Conservation (phyloP, 2,113 vertebrate species). For the Cathartes aura region DNA sequence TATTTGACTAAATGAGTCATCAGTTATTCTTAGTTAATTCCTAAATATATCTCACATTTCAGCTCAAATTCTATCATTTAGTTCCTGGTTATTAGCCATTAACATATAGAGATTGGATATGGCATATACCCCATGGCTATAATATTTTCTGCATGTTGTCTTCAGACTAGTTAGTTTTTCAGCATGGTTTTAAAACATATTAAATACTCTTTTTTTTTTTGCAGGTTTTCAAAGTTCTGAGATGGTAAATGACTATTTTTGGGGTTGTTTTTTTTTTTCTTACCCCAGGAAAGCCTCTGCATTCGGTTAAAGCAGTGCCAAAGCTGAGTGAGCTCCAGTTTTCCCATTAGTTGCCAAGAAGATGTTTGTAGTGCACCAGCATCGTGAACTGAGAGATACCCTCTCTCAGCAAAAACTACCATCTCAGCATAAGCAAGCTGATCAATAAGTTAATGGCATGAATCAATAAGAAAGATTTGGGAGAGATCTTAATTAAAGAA, state of each 20-base stretch:
- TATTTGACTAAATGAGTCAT: background rate
- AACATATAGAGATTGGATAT: background rate
- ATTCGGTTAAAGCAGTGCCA: background rate
- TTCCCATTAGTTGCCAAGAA: background rate
- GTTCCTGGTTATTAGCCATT: background rate
- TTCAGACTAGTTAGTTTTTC: background rate
- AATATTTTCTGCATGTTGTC: background rate
- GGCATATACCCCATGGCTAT: background rate
- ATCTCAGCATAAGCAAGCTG: conserved; percentile 80
- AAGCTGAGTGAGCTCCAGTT: background rate
- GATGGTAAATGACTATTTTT: background rate
- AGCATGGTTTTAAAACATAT: background rate
- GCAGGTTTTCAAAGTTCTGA: background rate
- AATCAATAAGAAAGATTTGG: conserved; percentile 89
- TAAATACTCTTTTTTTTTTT: background rate
- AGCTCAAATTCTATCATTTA: background rate
- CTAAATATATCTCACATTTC: background rate
- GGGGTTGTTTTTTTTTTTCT: too few species aligned
- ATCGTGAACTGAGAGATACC: background rate
- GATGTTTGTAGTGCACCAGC: background rate
- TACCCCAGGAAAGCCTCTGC: background rate
- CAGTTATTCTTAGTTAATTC: background rate
- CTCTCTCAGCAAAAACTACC: conserved; percentile 69
- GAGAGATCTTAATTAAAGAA: conserved; percentile 96
- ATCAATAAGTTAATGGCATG: conserved; percentile 90